A percentile compares a stretch with the other conserved stretches of the same genome.
Conservation (phyloP, 1,140 invertebrate genomes). For the Heliconius hewitsoni region DNA sequence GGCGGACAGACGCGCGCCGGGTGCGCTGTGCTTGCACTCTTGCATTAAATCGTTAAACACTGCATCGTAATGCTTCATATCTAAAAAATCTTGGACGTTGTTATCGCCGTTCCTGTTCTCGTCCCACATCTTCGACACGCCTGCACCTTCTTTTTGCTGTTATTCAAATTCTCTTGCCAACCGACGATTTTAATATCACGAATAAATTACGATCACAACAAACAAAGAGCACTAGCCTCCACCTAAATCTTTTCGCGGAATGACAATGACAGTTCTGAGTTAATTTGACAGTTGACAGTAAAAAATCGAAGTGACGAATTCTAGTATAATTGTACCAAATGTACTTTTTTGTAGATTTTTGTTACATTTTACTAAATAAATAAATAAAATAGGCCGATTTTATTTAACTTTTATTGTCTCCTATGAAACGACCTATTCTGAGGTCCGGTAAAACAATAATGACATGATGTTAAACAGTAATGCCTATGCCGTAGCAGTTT, state of each 20-base stretch:
- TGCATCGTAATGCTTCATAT: constrained; percentile 79
- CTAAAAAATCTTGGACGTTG: constrained; percentile 17
- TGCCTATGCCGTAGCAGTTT: too few relatives aligned
- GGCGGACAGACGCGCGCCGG: constrained; percentile 86
- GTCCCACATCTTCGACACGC: constrained; percentile 38
- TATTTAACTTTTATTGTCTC: too few relatives aligned
- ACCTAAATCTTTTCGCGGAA: background rate
- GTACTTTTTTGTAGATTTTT: too few relatives aligned
- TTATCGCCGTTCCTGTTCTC: constrained; percentile 35
- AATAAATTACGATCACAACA: background rate
- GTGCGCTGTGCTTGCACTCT: constrained; percentile 86
- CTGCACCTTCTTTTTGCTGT: background rate
- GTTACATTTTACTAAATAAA: too few relatives aligned
- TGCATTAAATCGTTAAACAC: constrained; percentile 86
- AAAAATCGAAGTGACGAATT: background rate
- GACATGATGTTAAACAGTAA: too few relatives aligned
- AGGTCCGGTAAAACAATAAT: too few relatives aligned
- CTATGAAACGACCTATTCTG: too few relatives aligned
- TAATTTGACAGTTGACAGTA: background rate
- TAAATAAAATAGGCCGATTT: too few relatives aligned
- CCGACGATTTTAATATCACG: background rate
- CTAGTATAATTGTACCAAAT: background rate
- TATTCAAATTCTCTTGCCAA: background rate
- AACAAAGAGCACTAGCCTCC: background rate
- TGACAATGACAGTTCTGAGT: background rate